Evolutionary conservation across 2,113 vertebrate genomes (phyloP).

Genomic region (Callaeas wilsoni): DNA sequence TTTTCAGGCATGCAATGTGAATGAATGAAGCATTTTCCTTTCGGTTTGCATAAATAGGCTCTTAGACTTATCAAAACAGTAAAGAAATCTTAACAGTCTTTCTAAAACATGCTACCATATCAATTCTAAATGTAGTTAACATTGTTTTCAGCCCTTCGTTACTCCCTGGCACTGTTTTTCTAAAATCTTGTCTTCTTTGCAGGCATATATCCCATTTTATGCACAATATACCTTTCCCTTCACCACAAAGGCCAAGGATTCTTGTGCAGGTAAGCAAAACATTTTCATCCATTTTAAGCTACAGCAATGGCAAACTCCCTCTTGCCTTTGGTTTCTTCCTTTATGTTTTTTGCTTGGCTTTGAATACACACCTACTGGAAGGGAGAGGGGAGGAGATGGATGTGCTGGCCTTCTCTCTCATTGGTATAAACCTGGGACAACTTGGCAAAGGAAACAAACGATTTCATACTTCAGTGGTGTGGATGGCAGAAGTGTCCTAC

Average conservation of each 20-base stretch:
- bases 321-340: background rate
- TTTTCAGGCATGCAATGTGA: background rate
- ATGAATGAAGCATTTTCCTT: background rate
- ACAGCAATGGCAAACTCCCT: background rate
- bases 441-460: background rate
- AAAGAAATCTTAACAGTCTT: background rate
- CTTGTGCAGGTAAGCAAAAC: constrained; percentile 86
- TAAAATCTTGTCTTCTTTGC: background rate
- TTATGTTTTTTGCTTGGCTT: background rate
- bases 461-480: background rate
- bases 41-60: background rate
- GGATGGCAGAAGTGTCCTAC: background rate
- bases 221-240: constrained; percentile 96
- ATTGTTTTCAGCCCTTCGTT: background rate
- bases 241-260: constrained; percentile 95
- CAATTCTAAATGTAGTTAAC: background rate
- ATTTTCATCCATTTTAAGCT: background rate
- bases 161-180: background rate
- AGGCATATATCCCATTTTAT: constrained; percentile 98
- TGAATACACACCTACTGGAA: background rate
- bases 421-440: background rate
- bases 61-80: background rate
- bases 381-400: background rate
- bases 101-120: background rate
- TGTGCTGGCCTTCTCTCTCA: background rate